Evolutionary conservation across 2,797 vertebrate species (phyloP).

Genomic region (Gymnopithys bicolor): DNA sequence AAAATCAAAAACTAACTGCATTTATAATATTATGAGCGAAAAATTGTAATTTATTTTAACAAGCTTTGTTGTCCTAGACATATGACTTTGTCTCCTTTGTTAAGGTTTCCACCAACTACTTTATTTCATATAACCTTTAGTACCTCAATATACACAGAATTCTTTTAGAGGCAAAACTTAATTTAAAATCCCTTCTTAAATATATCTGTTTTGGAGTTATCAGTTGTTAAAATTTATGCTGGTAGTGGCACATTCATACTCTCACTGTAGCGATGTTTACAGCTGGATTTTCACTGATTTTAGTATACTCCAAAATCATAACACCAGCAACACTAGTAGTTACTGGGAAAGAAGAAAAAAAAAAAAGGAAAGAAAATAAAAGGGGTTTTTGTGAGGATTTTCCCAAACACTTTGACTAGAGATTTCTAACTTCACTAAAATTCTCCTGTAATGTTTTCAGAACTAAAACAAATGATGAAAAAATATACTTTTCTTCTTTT

Average conservation of each 20-base stretch:
- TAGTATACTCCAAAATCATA: neutral
- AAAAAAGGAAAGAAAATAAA: no score
- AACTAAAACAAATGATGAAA: neutral
- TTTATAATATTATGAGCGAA: neutral
- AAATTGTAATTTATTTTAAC: neutral
- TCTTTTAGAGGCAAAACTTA: neutral
- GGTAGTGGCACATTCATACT: neutral
- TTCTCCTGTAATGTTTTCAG: neutral
- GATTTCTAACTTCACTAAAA: neutral
- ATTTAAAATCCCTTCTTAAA: neutral
- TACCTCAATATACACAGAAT: neutral
- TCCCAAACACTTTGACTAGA: neutral
- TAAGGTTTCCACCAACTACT: neutral
- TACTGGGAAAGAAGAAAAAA: rapidly evolving
- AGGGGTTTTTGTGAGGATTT: neutral
- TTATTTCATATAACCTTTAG: neutral
- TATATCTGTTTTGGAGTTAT: neutral
- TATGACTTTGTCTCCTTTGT: neutral
- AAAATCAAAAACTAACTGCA: neutral
- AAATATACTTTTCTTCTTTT: neutral
- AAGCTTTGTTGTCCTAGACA: neutral
- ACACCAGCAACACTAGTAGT: neutral
- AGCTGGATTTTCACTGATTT: neutral
- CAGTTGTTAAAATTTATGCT: neutral
- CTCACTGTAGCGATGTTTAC: neutral